Base-by-base conservation (phyloP, 2,797 vertebrate genomes). In the Loris lydekkerianus region DNA sequence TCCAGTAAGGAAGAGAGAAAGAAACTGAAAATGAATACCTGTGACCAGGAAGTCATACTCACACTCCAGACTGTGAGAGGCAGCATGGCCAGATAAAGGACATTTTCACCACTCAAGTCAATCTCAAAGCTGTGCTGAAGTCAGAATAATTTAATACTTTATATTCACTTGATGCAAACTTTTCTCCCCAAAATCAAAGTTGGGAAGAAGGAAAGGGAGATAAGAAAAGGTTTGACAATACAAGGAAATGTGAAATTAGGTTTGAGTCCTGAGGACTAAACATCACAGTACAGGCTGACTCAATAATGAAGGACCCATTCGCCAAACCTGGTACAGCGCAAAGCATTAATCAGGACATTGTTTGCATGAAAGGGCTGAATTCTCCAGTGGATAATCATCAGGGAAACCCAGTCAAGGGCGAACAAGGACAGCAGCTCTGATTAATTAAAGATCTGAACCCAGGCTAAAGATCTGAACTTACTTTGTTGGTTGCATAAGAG, bases 361-460 rank as follows among this genome's bases (percentile, higher is more conserved):
- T 98, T 98, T 98, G 97, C 96, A 97, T 98, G 97, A 97, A 98
- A 97, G 94, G 96, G 94, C 82, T 63, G 97, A 97, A 96, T 98
- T 98, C 98, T 98, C 98, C 97, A 88, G 97, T 98, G 97, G 98
- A 97, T 98, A 98, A 98, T 98, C 98, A 98, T 97, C 97, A 98
- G 97, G 97, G 97, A 98, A 98, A 98, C 92, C 95, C 94, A 98
- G 97, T 96, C 98, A 98, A 98, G 98, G 98, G 96, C 98, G 67
- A 97, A 98, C 94, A 96, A 98, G 98, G 96, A 97, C 82, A 69
- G 96, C 94, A 76, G 97, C 91, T 91, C 96, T 98, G 97, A 98
- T 98, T 98, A 98, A 98, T 98, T 98, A 98, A 98, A 98, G 97
- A 98, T 98, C 94, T 97, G 96, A 92, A 97, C 77, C 94, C 95